Evolutionary conservation across 2,797 vertebrate genomes (phyloP).

Genomic region (Anguilla marmorata): DNA sequence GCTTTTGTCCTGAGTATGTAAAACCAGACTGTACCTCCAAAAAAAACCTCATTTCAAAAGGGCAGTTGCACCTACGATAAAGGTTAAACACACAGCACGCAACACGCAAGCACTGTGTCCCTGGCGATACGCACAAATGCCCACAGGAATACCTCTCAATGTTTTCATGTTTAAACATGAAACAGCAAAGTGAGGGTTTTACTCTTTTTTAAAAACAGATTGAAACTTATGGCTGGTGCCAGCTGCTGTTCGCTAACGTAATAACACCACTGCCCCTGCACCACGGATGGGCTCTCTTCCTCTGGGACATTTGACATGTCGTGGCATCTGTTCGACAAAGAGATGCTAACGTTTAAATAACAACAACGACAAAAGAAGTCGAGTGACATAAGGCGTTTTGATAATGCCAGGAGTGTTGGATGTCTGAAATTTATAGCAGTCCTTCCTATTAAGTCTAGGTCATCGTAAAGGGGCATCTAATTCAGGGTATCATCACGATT

Average conservation of each 20-base stretch:
- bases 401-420: slow-evolving; percentile 44
- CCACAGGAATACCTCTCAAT: slow-evolving; percentile 23
- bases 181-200: neutral
- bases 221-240: too few relatives aligned
- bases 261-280: neutral
- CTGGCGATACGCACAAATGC: slow-evolving; percentile 27
- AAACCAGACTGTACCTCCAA: neutral
- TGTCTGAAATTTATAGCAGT: slow-evolving; percentile 38
- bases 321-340: slow-evolving; percentile 44
- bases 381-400: slow-evolving; percentile 39
- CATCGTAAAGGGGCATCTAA: neutral
- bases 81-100: slow-evolving; percentile 40
- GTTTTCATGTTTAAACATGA: slow-evolving; percentile 32
- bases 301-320: neutral
- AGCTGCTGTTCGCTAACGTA: neutral
- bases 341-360: slow-evolving; percentile 42
- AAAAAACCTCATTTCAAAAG: neutral
- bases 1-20: neutral
- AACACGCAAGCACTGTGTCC: slow-evolving; percentile 35
- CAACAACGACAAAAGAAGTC: neutral
- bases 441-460: neutral
- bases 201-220: neutral
- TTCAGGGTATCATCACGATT: neutral
- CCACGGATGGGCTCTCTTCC: neutral
- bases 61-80: slow-evolving; percentile 43